Percentiles rank a stretch among this genome's conserved stretches.
Evolutionary conservation across 2,113 vertebrate genomes (phyloP).

Genomic region (Bubo bubo): DNA sequence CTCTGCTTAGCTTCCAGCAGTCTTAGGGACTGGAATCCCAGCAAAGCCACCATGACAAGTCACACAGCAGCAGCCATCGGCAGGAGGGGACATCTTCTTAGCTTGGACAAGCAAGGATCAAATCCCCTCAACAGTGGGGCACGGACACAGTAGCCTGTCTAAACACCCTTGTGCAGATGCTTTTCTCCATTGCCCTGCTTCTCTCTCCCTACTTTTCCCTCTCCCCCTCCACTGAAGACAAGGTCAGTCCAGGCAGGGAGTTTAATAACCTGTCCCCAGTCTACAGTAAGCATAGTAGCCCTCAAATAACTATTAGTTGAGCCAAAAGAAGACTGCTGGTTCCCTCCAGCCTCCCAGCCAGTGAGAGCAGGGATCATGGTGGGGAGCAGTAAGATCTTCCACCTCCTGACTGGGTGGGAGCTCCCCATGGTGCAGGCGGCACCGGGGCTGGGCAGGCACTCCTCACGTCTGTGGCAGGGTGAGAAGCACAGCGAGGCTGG

Average conservation of each 20-base stretch:
- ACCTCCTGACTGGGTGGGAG: neutral
- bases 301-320: neutral
- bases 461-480: accelerated
- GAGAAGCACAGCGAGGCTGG: neutral
- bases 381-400: neutral
- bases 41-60: neutral
- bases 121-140: accelerated
- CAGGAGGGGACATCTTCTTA: neutral
- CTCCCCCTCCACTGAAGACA: neutral
- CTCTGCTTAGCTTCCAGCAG: neutral
- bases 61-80: neutral
- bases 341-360: neutral
- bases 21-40: neutral
- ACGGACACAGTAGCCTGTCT: neutral
- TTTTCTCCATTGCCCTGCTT: neutral
- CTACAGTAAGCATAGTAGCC: neutral
- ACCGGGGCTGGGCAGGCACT: neutral
- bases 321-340: neutral
- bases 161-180: neutral
- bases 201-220: neutral
- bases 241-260: neutral
- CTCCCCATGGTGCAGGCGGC: neutral
- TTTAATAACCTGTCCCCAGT: neutral
- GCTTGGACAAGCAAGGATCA: neutral
- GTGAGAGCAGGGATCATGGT: too few species aligned